phyloP scores from a whole-genome alignment of 2,113 vertebrate genomes.

The Pseudois nayaur region DNA sequence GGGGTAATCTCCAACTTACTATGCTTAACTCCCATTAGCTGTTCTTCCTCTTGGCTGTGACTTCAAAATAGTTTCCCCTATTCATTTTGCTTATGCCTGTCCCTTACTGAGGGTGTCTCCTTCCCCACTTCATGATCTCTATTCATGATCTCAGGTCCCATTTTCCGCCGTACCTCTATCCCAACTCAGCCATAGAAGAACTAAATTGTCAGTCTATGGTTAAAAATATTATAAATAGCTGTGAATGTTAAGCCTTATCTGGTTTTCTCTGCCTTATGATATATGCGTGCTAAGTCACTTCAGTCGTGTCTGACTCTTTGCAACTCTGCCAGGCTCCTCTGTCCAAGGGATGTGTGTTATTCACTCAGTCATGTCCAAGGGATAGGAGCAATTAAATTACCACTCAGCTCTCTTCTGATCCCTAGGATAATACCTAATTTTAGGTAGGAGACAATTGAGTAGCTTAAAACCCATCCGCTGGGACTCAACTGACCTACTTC shows the following conservation, averaged over 20 bases:
- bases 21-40: not conserved
- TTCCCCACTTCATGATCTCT: not conserved
- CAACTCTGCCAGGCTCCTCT: not conserved
- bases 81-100: not conserved
- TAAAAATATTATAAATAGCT: not conserved
- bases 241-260: not conserved
- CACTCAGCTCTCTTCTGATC: not conserved
- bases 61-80: not conserved
- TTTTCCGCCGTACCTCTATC: not conserved
- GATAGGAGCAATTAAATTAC: not conserved
- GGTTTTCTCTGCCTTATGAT: not conserved
- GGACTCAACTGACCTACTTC: not conserved
- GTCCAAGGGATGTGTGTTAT: not conserved
- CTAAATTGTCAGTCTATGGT: not conserved
- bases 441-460: not conserved
- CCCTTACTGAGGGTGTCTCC: not conserved
- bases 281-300: not conserved
- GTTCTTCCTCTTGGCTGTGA: not conserved
- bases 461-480: not conserved
- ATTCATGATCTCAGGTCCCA: not conserved
- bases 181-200: not conserved
- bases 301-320: not conserved
- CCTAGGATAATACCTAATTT: not conserved
- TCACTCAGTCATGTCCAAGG: not conserved
- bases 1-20: not conserved